Evolutionary conservation across 2,888 invertebrate species (phyloP), one percentile per base, ranked within the genome.

Genomic region (Liposcelis brunnea): DNA sequence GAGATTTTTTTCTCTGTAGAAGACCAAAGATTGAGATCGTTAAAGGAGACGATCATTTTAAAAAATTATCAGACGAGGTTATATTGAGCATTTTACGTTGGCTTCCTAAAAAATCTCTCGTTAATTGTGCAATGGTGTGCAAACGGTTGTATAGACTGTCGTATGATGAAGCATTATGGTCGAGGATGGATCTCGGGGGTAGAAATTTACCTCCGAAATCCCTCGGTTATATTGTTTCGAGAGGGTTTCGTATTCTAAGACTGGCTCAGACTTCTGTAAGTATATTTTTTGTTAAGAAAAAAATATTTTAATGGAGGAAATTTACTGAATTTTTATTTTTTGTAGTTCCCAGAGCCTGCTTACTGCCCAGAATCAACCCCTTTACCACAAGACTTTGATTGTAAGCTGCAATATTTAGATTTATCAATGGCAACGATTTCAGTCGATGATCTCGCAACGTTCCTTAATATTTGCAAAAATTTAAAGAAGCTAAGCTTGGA

Each of bases 401-500:
- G 70, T 47, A 72, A 81, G 46, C 61, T 93, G n/a, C 80, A 85
- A 55, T 89, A 79, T 62, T 64, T 93, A 49, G 93, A 93, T 62
- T 67, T 93, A 10, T 86, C 87, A 57, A 82, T 90, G 78, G 72
- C 78, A 0, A 67, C 74, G 1, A 69, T 85, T 26, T 70, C 76
- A 12, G 54, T 65, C 0, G 53, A 58, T 47, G 56, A 58, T 60
- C 32, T 58, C 75, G 14, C 61, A n/a, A 53, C 60, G 36, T 52
- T 75, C n/a, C 66, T 93, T 31, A 61, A 65, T 1, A 68, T 74
- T 5, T 90, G 89, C 61, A 68, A 70, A 4, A 66, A 70, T 10
- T 66, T 93, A 31, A 75, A 74, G 56, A 91, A 90, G 59, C 65
- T 93, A 2, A 91, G 91, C 54, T 61, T 93, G 45, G 94, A 94